Conservation (phyloP, 2,113 vertebrate genomes). For the Macaca nemestrina region DNA sequence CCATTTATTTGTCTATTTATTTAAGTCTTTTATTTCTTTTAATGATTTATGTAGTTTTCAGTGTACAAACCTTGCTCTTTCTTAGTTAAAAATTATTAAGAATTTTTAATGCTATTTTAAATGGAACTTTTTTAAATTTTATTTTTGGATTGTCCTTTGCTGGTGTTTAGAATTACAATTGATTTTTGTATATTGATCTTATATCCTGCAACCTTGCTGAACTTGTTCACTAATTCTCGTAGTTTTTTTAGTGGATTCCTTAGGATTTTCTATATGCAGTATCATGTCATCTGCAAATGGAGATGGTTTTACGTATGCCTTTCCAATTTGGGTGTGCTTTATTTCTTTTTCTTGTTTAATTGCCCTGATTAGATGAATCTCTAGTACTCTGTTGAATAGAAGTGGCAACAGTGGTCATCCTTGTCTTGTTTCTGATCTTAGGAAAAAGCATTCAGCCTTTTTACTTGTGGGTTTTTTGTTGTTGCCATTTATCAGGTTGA, state of each 20-base stretch:
- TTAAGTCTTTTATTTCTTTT: not conserved
- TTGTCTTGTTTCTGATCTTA: not conserved
- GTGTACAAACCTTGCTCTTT: not conserved
- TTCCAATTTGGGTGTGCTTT: not conserved
- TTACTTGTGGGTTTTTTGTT: not conserved
- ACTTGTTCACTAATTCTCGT: not conserved
- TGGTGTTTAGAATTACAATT: not conserved
- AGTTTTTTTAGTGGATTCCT: not conserved
- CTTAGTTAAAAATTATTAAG: not conserved
- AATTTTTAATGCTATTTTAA: slow-evolving; percentile 10
- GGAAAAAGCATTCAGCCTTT: not conserved
- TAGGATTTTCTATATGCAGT: not conserved
- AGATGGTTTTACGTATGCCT: not conserved
- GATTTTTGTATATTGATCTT: not conserved
- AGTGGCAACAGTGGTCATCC: not conserved
- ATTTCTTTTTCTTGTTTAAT: not conserved
- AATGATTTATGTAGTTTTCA: not conserved
- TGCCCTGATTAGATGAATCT: not conserved
- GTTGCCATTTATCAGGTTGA: not conserved
- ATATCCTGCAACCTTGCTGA: not conserved
- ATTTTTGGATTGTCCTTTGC: not conserved
- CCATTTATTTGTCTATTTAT: not conserved
- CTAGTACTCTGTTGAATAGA: not conserved
- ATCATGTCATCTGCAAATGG: not conserved
- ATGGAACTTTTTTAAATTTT: not conserved